Conservation (phyloP, 1,140 invertebrate species). For the Bombus superbus region DNA sequence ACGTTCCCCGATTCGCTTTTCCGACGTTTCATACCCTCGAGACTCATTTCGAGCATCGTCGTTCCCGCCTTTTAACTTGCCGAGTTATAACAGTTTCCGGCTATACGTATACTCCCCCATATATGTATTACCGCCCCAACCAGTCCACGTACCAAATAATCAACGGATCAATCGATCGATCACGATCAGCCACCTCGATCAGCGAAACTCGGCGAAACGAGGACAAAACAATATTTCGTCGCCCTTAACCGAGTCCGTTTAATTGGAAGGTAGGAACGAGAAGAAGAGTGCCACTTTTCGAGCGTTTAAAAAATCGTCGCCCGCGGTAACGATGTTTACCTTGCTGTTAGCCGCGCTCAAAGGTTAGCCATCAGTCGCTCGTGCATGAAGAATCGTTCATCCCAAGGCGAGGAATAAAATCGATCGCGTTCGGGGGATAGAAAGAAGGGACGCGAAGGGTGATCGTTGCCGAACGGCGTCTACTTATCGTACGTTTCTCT, state of each 20-base stretch:
- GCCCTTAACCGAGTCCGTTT: no score
- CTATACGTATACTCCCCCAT: not conserved
- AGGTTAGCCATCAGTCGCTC: conserved; percentile 31
- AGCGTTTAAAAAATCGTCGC: not conserved
- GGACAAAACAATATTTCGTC: not conserved
- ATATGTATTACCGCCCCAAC: not conserved
- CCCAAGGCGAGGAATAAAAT: conserved; percentile 42
- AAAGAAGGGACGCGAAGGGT: conserved; percentile 18
- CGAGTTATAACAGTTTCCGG: not conserved
- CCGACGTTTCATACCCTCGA: not conserved
- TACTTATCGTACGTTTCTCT: conserved; percentile 30
- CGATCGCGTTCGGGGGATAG: conserved; percentile 27
- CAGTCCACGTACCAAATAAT: not conserved
- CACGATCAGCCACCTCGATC: not conserved
- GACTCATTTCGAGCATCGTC: not conserved
- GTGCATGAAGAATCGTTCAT: conserved; percentile 28
- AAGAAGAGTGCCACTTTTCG: not conserved
- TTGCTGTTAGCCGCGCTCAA: conserved; percentile 12
- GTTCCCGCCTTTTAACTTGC: conserved; percentile 29
- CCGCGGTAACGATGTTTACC: conserved; percentile 19
- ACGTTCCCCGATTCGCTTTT: not conserved
- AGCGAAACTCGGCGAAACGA: not conserved
- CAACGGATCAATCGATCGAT: not conserved
- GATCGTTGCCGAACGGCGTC: not conserved
- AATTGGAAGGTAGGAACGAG: no score